Conservation (phyloP, 1,140 invertebrate species). For the Cylas formicarius region DNA sequence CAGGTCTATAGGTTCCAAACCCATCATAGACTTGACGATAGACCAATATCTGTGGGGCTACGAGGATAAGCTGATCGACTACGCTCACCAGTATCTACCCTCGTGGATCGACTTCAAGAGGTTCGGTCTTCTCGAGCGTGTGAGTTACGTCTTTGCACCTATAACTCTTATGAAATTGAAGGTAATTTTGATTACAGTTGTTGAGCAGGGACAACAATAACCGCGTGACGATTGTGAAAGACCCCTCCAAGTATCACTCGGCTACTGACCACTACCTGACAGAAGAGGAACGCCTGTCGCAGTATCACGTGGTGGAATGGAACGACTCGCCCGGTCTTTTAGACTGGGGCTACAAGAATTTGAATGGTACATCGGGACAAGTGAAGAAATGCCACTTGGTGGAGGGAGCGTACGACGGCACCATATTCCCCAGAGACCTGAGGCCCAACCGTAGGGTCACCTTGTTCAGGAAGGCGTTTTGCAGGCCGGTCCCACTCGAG, state of each 20-base stretch:
- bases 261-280: slow-evolving; percentile 32
- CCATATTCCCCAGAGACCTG: slow-evolving; percentile 51
- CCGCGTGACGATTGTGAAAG: slow-evolving; percentile 28
- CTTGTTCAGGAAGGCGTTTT: slow-evolving; percentile 62
- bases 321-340: slow-evolving; percentile 51
- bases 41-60: slow-evolving; percentile 82
- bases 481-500: slow-evolving; percentile 52
- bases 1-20: slow-evolving; percentile 53
- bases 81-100: slow-evolving; percentile 63
- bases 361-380: slow-evolving; percentile 19
- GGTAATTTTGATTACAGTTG: slow-evolving; percentile 28
- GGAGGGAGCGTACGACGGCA: slow-evolving; percentile 55
- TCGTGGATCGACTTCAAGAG: slow-evolving; percentile 64
- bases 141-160: slow-evolving; percentile 44
- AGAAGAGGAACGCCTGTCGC: slow-evolving; percentile 42
- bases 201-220: slow-evolving; percentile 36
- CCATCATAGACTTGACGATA: slow-evolving; percentile 62
- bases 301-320: slow-evolving; percentile 48
- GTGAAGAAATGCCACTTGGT: slow-evolving; percentile 52
- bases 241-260: slow-evolving; percentile 32
- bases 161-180: neutral
- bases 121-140: slow-evolving; percentile 76
- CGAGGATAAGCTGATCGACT: slow-evolving; percentile 61
- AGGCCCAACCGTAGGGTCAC: slow-evolving; percentile 47
- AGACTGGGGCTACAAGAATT: slow-evolving; percentile 51